Base-by-base conservation (phyloP, 2,888 invertebrate species). In the Mechanitis mazaeus region DNA sequence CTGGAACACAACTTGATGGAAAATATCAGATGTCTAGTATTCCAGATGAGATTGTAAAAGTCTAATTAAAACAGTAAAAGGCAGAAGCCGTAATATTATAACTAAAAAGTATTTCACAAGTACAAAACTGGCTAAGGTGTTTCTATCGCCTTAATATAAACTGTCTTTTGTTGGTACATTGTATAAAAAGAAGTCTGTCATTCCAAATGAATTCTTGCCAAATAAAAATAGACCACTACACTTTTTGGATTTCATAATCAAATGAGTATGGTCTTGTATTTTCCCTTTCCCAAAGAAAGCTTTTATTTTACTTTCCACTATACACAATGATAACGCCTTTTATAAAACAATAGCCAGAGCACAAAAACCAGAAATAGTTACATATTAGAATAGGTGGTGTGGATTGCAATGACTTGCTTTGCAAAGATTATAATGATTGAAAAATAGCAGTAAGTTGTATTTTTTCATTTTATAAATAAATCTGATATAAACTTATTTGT, bases 191-290 rank as follows among this genome's bases (percentile, higher is more conserved):
- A 69, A 69, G 45, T 61, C 58, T 50, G 67, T 67, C 54, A 64
- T 66, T 38, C 64, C 65, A 57, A 60, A 55, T 54, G 64, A 66
- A 59, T 66, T 66, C 56, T 61, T 62, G 59, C 62, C 64, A 55
- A 65, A 63, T 61, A 60, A 54, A 64, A 62, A 50, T 62, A 66
- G 58, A 63, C 58, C 58, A 60, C 42, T n/a, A 20, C 64, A 58
- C 45, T 64, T 68, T 69, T 71, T 61, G 66, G 71, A 65, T 71
- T 69, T 68, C 58, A 69, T 56, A 64, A 71, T 64, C 55, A 66
- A 64, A 64, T 63, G 33, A 70, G 63, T 56, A 57, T 59, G 45
- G 59, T 54, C 45, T 54, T 54, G 33, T 59, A 59, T 66, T 63
- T 64, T 46, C 65, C 68, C 0, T 45, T 65, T 65, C 60, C 60